Evolutionary conservation across 2,888 invertebrate species (phyloP).

Genomic region (Andricus curvator): DNA sequence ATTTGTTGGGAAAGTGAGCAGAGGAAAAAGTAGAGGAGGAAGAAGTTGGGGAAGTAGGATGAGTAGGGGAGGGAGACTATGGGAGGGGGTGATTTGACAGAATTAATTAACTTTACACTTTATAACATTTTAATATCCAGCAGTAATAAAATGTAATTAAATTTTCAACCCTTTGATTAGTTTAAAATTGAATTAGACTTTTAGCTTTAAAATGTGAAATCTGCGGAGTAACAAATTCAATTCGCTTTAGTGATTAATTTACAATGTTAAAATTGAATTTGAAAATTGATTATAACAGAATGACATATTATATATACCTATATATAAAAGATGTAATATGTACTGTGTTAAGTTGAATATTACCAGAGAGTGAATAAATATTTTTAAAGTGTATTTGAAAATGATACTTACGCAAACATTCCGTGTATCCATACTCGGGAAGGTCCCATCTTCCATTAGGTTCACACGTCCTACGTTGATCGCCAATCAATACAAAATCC

Average conservation of each 20-base stretch:
- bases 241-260: too few species aligned
- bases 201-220: neutral
- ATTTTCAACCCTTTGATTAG: neutral
- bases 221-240: too few species aligned
- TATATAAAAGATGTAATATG: neutral
- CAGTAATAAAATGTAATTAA: neutral
- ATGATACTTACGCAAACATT: conserved; percentile 91
- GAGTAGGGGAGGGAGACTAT: too few species aligned
- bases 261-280: too few species aligned
- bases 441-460: conserved; percentile 91
- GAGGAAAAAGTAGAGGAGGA: too few species aligned
- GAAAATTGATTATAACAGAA: too few species aligned
- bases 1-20: too few species aligned
- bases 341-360: neutral
- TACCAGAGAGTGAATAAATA: neutral
- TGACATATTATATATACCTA: too few species aligned
- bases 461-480: conserved; percentile 89
- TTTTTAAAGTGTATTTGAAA: conserved; percentile 8
- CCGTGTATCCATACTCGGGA: conserved; percentile 91
- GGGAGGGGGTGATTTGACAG: too few species aligned
- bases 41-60: too few species aligned
- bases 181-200: neutral
- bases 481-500: conserved; percentile 91
- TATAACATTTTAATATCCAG: neutral
- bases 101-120: too few species aligned